Evolutionary conservation across 1,140 invertebrate genomes (phyloP).

Genomic region (Amphibalanus amphitrite): DNA sequence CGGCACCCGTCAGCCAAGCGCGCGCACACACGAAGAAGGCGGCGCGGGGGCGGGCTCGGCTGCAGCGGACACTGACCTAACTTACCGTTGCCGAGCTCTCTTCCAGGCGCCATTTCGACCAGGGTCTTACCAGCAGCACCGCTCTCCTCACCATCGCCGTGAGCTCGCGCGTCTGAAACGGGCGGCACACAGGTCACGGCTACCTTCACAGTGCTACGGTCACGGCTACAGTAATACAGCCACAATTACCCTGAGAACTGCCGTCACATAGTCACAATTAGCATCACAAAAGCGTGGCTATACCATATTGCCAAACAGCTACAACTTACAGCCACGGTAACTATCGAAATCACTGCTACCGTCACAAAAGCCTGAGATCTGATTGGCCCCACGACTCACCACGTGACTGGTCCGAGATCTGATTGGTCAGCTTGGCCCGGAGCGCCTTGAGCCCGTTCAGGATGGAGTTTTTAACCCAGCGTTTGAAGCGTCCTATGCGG

Average conservation of each 20-base stretch:
- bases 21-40: background rate
- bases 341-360: too few species aligned
- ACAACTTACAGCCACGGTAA: too few species aligned
- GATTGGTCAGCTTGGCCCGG: slow-evolving; percentile 77
- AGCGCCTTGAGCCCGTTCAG: slow-evolving; percentile 30
- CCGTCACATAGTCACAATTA: too few species aligned
- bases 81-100: slow-evolving; percentile 7
- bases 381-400: slow-evolving; percentile 58
- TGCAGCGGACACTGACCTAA: background rate
- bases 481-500: slow-evolving; percentile 73
- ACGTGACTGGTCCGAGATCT: slow-evolving; percentile 78
- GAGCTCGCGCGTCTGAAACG: slow-evolving; percentile 30
- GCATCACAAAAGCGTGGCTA: too few species aligned
- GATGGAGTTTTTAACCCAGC: slow-evolving; percentile 65
- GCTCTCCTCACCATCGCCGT: slow-evolving; percentile 46
- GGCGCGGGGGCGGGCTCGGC: too few species aligned
- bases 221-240: too few species aligned
- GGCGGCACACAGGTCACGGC: too few species aligned
- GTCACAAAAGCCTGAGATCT: too few species aligned
- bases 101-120: slow-evolving; percentile 54
- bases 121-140: slow-evolving; percentile 65
- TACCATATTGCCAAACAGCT: too few species aligned
- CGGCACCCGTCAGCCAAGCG: background rate
- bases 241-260: too few species aligned
- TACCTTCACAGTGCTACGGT: too few species aligned